phyloP scores from a whole-genome alignment of 2,888 invertebrate species.

The Ligdia adustata region DNA sequence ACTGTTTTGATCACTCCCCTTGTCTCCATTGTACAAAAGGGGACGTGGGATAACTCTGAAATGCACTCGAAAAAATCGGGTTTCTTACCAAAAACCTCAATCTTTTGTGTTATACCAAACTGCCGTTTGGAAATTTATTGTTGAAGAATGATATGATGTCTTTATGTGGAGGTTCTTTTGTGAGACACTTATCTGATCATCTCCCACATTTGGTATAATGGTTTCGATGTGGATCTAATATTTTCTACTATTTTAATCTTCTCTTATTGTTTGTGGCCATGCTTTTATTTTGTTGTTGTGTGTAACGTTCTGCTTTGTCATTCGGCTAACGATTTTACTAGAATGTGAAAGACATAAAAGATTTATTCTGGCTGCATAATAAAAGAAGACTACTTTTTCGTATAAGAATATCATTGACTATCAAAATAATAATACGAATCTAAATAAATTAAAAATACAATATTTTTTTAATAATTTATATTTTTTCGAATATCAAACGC shows the following conservation, averaged over 20 bases:
- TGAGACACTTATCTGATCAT: slow-evolving; percentile 80
- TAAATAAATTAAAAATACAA: too few species aligned
- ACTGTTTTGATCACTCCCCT: slow-evolving; percentile 80
- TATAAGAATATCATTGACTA: too few species aligned
- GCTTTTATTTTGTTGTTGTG: slow-evolving; percentile 33
- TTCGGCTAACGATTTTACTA: slow-evolving; percentile 13
- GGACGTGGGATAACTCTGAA: slow-evolving; percentile 51
- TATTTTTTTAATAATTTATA: too few species aligned
- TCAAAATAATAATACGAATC: too few species aligned
- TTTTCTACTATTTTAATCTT: slow-evolving; percentile 44
- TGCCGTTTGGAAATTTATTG: slow-evolving; percentile 79
- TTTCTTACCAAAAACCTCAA: slow-evolving; percentile 64
- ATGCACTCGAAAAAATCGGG: slow-evolving; percentile 64
- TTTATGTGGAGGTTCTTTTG: slow-evolving; percentile 76
- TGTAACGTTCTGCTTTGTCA: slow-evolving; percentile 25
- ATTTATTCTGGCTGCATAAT: too few species aligned
- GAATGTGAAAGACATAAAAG: background rate
- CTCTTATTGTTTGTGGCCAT: slow-evolving; percentile 29
- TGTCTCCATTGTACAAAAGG: slow-evolving; percentile 72
- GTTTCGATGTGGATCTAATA: slow-evolving; percentile 50
- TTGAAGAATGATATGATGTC: slow-evolving; percentile 81
- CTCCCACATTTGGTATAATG: slow-evolving; percentile 70
- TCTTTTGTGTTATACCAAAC: slow-evolving; percentile 75
- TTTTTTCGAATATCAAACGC: too few species aligned
- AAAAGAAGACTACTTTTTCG: too few species aligned